A percentile compares a stretch with the other conserved stretches of the same genome.
Evolutionary conservation across 2,113 vertebrate species (phyloP).

Genomic region (Catagonus wagneri): DNA sequence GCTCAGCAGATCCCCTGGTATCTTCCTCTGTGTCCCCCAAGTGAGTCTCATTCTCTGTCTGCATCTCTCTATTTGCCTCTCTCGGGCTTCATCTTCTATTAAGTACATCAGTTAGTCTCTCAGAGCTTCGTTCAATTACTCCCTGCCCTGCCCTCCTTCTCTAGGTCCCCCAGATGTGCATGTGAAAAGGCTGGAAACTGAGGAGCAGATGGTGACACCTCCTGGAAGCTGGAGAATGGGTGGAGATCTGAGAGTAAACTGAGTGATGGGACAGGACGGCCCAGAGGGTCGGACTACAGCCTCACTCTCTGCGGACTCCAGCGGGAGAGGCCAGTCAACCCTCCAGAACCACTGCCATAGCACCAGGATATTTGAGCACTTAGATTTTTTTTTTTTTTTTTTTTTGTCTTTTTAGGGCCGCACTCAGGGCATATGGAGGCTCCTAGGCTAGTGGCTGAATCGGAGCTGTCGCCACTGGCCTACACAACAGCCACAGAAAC

Average conservation of each 20-base stretch:
- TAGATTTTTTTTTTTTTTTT: background rate
- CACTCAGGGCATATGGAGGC: too few relatives aligned
- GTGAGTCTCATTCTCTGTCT: background rate
- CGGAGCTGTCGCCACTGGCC: too few relatives aligned
- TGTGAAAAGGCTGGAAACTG: background rate
- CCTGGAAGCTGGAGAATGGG: background rate
- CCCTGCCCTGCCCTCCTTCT: background rate
- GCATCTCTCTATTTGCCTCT: background rate
- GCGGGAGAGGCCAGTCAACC: fast-evolving
- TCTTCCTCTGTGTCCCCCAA: background rate
- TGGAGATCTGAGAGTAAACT: fast-evolving
- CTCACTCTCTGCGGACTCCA: too few relatives aligned
- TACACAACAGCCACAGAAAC: too few relatives aligned
- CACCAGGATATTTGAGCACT: background rate
- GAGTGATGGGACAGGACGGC: background rate
- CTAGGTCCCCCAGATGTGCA: background rate
- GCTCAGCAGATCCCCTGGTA: background rate
- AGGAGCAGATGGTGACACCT: fast-evolving
- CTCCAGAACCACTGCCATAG: background rate
- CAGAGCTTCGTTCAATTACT: background rate
- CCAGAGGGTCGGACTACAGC: fast-evolving
- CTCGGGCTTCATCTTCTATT: background rate
- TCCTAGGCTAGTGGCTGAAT: too few relatives aligned
- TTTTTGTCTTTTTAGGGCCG: too few relatives aligned
- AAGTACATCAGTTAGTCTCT: background rate